Evolutionary conservation across 2,888 invertebrate genomes (phyloP).

Genomic region (Epirrita christyi): DNA sequence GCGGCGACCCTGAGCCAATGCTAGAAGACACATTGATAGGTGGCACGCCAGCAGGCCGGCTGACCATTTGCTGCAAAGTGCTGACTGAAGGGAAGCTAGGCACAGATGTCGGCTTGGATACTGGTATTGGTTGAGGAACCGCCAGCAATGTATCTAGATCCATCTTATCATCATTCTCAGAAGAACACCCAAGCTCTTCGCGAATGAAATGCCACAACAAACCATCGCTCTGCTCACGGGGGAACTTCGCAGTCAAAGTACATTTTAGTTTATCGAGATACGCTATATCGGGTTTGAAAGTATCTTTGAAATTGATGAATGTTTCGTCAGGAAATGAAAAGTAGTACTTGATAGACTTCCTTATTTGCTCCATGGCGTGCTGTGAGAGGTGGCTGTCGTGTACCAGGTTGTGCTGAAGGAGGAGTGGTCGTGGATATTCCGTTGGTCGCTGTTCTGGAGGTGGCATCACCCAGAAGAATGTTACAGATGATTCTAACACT

Average conservation of each 20-base stretch:
- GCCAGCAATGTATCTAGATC: constrained; percentile 85
- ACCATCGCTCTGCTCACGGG: constrained; percentile 91
- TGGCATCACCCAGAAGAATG: constrained; percentile 98
- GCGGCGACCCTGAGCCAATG: constrained; percentile 79
- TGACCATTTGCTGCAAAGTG: constrained; percentile 81
- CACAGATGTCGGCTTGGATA: constrained; percentile 72
- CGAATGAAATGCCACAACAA: constrained; percentile 92
- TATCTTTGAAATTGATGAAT: constrained; percentile 81
- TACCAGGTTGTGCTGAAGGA: constrained; percentile 93
- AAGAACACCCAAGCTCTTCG: constrained; percentile 88
- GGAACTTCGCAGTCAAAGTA: constrained; percentile 92
- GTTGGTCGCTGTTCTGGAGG: constrained; percentile 96
- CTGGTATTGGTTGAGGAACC: constrained; percentile 82
- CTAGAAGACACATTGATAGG: constrained; percentile 77
- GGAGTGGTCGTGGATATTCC: constrained; percentile 96
- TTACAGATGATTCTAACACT: constrained; percentile 92
- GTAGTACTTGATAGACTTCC: constrained; percentile 94
- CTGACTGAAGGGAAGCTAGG: constrained; percentile 79
- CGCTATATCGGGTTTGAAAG: constrained; percentile 88
- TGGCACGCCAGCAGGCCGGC: constrained; percentile 78
- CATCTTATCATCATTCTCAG: constrained; percentile 88
- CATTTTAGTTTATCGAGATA: constrained; percentile 94
- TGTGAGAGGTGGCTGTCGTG: constrained; percentile 93
- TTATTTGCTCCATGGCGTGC: constrained; percentile 94
- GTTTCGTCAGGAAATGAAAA: constrained; percentile 81